Evolutionary conservation across 1,140 invertebrate genomes (phyloP).

Genomic region (Papilio dardanus): DNA sequence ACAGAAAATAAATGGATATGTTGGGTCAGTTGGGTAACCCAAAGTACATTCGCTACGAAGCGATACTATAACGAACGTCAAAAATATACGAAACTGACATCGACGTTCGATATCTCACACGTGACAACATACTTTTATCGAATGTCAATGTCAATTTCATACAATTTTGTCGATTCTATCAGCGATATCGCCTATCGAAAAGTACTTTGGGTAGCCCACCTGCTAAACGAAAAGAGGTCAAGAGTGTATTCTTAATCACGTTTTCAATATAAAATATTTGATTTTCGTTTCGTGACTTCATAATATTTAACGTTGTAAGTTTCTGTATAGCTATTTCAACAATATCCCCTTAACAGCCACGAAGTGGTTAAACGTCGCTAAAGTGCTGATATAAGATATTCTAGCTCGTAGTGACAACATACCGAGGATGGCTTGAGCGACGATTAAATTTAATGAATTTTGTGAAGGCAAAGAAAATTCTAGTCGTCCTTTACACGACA

Average conservation of each 20-base stretch:
- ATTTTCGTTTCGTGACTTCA: neutral
- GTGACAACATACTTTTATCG: too few relatives aligned
- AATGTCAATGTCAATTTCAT: too few relatives aligned
- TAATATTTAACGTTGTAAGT: neutral
- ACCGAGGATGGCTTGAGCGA: neutral
- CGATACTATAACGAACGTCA: too few relatives aligned
- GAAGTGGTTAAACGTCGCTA: neutral
- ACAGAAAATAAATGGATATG: too few relatives aligned
- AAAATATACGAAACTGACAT: too few relatives aligned
- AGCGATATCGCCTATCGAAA: too few relatives aligned
- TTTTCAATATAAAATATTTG: neutral
- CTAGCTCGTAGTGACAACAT: neutral
- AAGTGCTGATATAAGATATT: neutral
- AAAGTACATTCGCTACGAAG: too few relatives aligned
- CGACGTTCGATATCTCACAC: too few relatives aligned
- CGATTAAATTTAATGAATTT: conserved; percentile 3
- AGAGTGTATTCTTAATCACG: neutral
- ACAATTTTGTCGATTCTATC: too few relatives aligned
- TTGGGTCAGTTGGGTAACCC: too few relatives aligned
- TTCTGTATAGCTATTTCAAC: neutral
- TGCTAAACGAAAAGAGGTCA: too few relatives aligned
- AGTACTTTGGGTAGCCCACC: too few relatives aligned
- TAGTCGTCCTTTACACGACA: neutral
- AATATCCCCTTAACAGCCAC: neutral
- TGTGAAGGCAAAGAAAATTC: conserved; percentile 1